Evolutionary conservation across 2,113 vertebrate species (phyloP), one percentile per base, ranked within the genome.

Genomic region (Antigone vipio): DNA sequence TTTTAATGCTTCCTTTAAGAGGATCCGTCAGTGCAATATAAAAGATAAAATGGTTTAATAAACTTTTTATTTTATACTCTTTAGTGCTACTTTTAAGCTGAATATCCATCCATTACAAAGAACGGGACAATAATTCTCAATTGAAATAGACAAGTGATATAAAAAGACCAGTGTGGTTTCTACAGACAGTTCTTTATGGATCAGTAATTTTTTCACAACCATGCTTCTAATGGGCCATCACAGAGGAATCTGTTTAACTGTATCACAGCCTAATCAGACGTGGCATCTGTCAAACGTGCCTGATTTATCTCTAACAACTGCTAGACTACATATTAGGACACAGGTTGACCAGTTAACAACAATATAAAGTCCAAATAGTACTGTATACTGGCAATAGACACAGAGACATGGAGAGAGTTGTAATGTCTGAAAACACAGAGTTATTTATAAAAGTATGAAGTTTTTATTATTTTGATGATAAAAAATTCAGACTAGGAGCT

Each of bases 201-300:
- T 97, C 85, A 23, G 72, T 88, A 94, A 80, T 76, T 96, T 87
- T 84, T 94, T 85, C 91, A 56, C 90, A 88, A 59, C 83, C 14
- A 1, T 56, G 15, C 29, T 91, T 71, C 82, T 80, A 91, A 96
- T 90, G 45, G 96, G 42, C 85, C 9, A 69, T 76, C 83, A 75
- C 83, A 72, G 68, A 93, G 94, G 56, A 90, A 88, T 82, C 40
- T 44, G 32, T 80, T 95, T 76, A 95, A 88, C 40, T 40, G 45
- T 84, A 85, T 95, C 79, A 74, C 9, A 29, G 78, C 71, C 66
- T 98, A 97, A 98, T 97, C 87, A 88, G 91, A 97, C 0, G 17
- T 93, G 96, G 38, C 97, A 97, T 95, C 88, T 97, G 82, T 92
- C 64, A 83, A 97, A 92, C 1, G 5, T 93, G 79, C 79, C 84